phyloP scores from a whole-genome alignment of 2,888 invertebrate genomes.

The Caenorhabditis sp. region DNA sequence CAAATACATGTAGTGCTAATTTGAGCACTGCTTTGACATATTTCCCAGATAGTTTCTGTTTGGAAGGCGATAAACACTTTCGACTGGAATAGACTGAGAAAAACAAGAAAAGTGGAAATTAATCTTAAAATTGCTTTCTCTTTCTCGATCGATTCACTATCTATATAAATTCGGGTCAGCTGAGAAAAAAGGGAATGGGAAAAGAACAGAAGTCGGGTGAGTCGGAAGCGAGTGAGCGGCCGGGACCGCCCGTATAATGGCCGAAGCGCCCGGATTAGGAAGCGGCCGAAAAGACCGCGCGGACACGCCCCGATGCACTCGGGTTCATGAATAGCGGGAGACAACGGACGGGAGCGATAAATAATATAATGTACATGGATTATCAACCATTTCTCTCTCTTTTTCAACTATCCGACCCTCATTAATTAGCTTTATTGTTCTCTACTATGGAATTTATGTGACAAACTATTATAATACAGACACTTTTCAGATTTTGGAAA shows the following conservation, averaged over 20 bases:
- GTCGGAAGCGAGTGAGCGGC: conserved; percentile 8
- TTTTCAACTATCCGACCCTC: background rate
- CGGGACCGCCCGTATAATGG: conserved; percentile 42
- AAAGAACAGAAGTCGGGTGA: conserved; percentile 18
- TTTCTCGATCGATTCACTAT: conserved; percentile 29
- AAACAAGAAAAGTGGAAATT: conserved; percentile 18
- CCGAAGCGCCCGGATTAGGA: conserved; percentile 47
- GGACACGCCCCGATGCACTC: conserved; percentile 42
- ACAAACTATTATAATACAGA: background rate
- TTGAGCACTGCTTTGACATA: too few species aligned
- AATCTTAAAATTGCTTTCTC: conserved; percentile 43
- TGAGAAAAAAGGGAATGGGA: background rate
- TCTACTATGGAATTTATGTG: background rate
- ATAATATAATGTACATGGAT: conserved; percentile 42
- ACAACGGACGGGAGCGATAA: too few species aligned
- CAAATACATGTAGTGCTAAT: too few species aligned
- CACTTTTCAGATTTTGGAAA: conserved; percentile 36
- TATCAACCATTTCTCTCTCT: conserved; percentile 26
- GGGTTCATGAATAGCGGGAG: conserved; percentile 14
- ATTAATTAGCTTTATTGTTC: conserved; percentile 18
- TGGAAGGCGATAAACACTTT: too few species aligned
- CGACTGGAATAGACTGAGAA: too few species aligned
- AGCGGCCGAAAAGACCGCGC: conserved; percentile 26
- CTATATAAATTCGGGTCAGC: conserved; percentile 26
- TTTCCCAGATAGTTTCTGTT: too few species aligned